Evolutionary conservation across 2,113 vertebrate genomes (phyloP).

Genomic region (Elephas maximus): DNA sequence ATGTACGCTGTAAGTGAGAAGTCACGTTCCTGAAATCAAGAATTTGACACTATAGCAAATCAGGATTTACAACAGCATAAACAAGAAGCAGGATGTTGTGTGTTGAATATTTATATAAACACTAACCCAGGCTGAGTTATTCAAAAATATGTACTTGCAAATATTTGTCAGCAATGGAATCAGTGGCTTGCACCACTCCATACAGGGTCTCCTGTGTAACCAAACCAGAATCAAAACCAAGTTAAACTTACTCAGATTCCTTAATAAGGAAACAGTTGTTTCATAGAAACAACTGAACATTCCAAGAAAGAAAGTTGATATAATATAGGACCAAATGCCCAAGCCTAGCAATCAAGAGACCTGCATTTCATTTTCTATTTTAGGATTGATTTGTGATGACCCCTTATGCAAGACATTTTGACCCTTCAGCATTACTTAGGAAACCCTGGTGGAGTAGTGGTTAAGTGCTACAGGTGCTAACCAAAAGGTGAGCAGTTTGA

Average conservation of each 20-base stretch:
- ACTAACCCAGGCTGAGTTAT: background rate
- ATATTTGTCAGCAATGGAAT: conserved; percentile 13
- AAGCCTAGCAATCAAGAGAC: background rate
- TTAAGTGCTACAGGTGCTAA: too few relatives aligned
- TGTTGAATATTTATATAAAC: background rate
- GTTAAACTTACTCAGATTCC: background rate
- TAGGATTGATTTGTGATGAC: background rate
- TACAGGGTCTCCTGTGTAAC: background rate
- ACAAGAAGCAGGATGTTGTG: background rate
- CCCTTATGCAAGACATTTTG: background rate
- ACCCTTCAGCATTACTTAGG: background rate
- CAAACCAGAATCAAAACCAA: background rate
- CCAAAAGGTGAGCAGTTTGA: too few relatives aligned
- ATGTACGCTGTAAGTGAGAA: conserved; percentile 1
- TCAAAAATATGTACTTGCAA: conserved; percentile 11
- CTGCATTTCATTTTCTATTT: background rate
- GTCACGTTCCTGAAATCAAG: background rate
- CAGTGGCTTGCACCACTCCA: background rate
- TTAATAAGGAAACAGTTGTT: background rate
- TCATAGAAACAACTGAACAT: background rate
- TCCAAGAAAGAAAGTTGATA: background rate
- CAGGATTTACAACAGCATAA: background rate
- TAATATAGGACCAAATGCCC: background rate
- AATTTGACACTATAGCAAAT: background rate
- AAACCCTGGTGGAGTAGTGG: too few relatives aligned